These are phyloP conservation scores for Andrena bucephala DNA, from an alignment of 2,888 invertebrate species.

Conservation along the genomic window DNA sequence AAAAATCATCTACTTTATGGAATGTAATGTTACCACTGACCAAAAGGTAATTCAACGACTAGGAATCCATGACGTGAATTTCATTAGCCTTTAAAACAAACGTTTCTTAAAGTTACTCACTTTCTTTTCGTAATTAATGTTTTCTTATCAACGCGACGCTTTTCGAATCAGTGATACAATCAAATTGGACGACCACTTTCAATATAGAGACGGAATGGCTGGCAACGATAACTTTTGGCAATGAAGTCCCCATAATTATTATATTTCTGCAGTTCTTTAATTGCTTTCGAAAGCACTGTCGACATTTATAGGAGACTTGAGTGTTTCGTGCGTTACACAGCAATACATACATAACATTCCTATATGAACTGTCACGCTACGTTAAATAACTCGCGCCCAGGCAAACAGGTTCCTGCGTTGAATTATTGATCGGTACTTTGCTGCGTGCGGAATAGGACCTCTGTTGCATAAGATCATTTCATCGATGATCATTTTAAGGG, in stretches of 20 bases:
- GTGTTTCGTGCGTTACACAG: neutral
- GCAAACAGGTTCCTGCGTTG: conserved; percentile 53
- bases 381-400: conserved; percentile 46
- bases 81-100: neutral
- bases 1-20: neutral
- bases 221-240: no score
- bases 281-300: neutral
- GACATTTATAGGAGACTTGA: neutral
- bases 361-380: conserved; percentile 32
- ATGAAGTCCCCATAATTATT: neutral
- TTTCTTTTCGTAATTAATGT: no score
- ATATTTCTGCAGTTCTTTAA: neutral
- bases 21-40: neutral
- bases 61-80: neutral
- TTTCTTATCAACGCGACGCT: no score
- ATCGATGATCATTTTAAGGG: conserved; percentile 42
- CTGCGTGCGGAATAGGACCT: conserved; percentile 42
- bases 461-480: conserved; percentile 29
- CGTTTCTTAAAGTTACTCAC: no score
- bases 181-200: no score
- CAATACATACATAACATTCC: neutral
- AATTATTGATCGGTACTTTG: conserved; percentile 74
- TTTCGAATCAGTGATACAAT: no score
- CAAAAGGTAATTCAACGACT: neutral
- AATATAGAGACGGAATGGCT: no score